phyloP scores from a whole-genome alignment of 2,113 vertebrate genomes.

The Bufo gargarizans region DNA sequence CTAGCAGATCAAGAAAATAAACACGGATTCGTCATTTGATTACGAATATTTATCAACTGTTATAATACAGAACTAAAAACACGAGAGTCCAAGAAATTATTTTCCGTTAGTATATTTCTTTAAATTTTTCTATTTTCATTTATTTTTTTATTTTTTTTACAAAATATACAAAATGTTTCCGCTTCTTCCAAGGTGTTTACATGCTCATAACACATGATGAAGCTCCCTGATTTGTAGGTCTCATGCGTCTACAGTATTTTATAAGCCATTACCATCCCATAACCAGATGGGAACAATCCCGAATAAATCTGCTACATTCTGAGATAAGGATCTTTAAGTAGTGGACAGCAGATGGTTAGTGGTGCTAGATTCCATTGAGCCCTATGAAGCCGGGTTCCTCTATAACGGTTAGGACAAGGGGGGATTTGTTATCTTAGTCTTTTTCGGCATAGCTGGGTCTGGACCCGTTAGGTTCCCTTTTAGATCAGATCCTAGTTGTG shows the following conservation, averaged over 20 bases:
- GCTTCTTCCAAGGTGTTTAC: conserved; percentile 45
- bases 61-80: conserved; percentile 57
- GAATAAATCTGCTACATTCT: conserved; percentile 21
- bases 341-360: background rate
- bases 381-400: background rate
- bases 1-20: conserved; percentile 1
- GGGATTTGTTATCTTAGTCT: background rate
- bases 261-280: conserved; percentile 41
- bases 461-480: background rate
- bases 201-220: conserved; percentile 51
- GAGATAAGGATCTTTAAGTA: conserved; percentile 35
- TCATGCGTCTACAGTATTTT: conserved; percentile 47
- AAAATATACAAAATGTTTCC: conserved; percentile 55
- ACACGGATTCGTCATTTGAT: conserved; percentile 19
- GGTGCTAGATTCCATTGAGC: background rate
- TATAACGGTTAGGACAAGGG: background rate
- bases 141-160: conserved; percentile 43
- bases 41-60: conserved; percentile 53
- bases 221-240: conserved; percentile 55
- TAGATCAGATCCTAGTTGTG: background rate
- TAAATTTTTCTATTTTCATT: conserved; percentile 5
- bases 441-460: background rate
- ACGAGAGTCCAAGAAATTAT: conserved; percentile 52
- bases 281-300: conserved; percentile 51
- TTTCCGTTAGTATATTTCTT: conserved; percentile 52